Evolutionary conservation across 2,888 invertebrate species (phyloP).

Genomic region (Archaeoteleia sp.): DNA sequence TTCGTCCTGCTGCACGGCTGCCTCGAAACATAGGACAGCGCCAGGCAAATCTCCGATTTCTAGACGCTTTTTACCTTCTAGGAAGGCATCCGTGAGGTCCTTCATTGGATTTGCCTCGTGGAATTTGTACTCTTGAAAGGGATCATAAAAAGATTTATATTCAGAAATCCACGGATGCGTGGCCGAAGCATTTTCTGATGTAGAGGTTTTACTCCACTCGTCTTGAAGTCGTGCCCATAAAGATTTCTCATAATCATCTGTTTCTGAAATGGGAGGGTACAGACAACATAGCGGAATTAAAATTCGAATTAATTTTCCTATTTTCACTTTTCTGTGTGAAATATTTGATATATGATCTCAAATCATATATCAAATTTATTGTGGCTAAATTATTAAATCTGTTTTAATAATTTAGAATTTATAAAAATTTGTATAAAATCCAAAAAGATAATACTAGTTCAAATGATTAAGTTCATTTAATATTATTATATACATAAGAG

Average conservation of each 20-base stretch:
- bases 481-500: no score
- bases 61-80: conserved; percentile 89
- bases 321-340: no score
- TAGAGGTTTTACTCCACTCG: conserved; percentile 84
- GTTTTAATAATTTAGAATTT: no score
- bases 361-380: no score
- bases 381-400: no score
- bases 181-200: conserved; percentile 75
- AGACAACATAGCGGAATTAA: no score
- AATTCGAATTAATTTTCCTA: no score
- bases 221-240: conserved; percentile 81
- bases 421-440: no score
- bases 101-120: conserved; percentile 90
- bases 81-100: conserved; percentile 85
- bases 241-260: conserved; percentile 75
- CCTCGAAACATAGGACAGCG: conserved; percentile 97
- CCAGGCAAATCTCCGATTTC: conserved; percentile 93
- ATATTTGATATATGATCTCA: no score
- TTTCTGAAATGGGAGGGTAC: conserved; percentile 63
- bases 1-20: conserved; percentile 90
- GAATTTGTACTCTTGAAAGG: conserved; percentile 86
- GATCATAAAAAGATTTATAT: conserved; percentile 79
- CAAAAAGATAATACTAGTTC: no score
- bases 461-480: no score
- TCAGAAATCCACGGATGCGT: conserved; percentile 85